These are phyloP conservation scores for Lithobates sylvaticus DNA, from an alignment of 2,797 vertebrate genomes.

Conservation along the genomic window DNA sequence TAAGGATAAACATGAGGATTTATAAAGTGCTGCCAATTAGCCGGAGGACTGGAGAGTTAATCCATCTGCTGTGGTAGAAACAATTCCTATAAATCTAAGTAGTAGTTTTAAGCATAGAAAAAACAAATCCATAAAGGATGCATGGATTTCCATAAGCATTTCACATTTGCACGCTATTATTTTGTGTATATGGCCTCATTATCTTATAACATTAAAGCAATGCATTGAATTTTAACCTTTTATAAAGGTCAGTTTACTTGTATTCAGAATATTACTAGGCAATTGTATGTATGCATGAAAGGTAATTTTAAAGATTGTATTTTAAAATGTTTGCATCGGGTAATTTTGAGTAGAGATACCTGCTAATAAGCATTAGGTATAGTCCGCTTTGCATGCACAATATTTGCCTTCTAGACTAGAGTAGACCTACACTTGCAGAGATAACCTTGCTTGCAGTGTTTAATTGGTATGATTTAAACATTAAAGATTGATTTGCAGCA, in stretches of 20 bases:
- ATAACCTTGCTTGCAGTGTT: too few relatives aligned
- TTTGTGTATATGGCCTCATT: background rate
- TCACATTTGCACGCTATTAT: background rate
- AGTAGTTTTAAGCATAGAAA: background rate
- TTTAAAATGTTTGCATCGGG: too few relatives aligned
- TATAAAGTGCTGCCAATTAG: constrained; percentile 7
- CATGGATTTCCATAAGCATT: background rate
- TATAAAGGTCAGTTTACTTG: background rate
- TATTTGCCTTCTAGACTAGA: too few relatives aligned
- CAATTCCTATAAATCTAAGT: background rate
- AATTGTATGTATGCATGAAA: background rate
- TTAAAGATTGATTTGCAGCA: too few relatives aligned
- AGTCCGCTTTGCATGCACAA: too few relatives aligned
- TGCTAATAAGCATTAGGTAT: too few relatives aligned
- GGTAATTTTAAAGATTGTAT: background rate
- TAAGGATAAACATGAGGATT: background rate
- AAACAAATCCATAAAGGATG: background rate
- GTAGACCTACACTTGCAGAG: too few relatives aligned
- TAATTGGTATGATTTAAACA: too few relatives aligned
- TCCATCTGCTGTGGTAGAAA: background rate
- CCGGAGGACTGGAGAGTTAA: background rate
- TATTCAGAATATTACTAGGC: background rate
- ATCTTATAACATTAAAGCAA: background rate
- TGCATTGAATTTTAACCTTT: background rate
- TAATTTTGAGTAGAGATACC: too few relatives aligned